Evolutionary conservation across 2,888 invertebrate genomes (phyloP).

Genomic region (Lumbricus terrestris): DNA sequence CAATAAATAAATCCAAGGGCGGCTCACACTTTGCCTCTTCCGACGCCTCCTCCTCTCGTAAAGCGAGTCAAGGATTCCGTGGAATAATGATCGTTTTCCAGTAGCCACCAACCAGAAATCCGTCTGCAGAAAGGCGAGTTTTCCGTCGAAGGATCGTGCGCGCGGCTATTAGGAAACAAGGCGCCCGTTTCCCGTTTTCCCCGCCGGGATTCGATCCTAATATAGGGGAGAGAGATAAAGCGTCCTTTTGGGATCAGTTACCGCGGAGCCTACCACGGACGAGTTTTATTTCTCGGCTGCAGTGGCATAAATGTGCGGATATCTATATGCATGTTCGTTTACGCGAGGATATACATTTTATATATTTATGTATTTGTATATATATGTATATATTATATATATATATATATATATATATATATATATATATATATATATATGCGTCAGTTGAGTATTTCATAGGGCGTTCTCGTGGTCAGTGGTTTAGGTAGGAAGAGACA

Average conservation of each 20-base stretch:
- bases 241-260: not conserved
- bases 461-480: not conserved
- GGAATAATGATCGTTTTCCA: conserved; percentile 3
- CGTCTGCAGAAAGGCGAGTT: not conserved
- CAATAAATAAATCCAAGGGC: not conserved
- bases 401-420: too few species aligned
- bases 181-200: not conserved
- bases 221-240: not conserved
- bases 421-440: too few species aligned
- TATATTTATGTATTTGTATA: too few species aligned
- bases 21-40: too few species aligned
- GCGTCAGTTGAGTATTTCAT: not conserved
- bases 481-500: not conserved
- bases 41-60: too few species aligned
- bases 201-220: not conserved
- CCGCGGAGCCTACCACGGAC: not conserved
- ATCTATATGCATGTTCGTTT: not conserved
- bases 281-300: not conserved
- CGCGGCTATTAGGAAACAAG: not conserved
- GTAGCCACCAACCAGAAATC: not conserved
- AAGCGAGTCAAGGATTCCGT: not conserved
- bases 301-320: not conserved
- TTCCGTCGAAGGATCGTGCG: not conserved
- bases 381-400: too few species aligned
- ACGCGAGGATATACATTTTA: too few species aligned